Percentiles rank a stretch among this genome's conserved stretches.
phyloP scores from a whole-genome alignment of 2,797 vertebrate genomes.

The Sebastes trivittatus region DNA sequence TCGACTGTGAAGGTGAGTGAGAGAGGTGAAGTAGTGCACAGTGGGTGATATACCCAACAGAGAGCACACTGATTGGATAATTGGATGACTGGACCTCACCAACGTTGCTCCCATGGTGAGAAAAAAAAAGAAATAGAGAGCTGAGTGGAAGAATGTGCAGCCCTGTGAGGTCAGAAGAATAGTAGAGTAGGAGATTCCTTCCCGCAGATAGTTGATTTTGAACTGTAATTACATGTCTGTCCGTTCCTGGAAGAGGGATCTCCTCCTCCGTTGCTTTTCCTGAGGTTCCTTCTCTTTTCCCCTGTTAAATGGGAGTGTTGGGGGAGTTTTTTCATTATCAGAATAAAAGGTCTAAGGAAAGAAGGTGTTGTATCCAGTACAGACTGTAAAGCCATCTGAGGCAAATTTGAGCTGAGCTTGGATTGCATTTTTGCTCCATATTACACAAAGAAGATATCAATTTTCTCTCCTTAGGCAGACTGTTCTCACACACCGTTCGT shows the following conservation, averaged over 20 bases:
- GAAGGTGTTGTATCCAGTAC: neutral
- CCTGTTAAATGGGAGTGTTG: neutral
- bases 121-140: constrained; percentile 17
- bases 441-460: neutral
- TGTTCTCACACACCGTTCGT: too few relatives aligned
- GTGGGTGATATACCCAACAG: constrained; percentile 51
- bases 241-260: neutral
- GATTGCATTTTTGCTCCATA: neutral
- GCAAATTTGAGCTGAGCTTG: neutral
- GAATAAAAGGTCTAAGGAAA: neutral
- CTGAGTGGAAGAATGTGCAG: neutral
- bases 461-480: neutral
- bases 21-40: constrained; percentile 45
- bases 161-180: constrained; percentile 8
- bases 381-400: neutral
- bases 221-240: neutral
- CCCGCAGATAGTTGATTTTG: constrained; percentile 2
- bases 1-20: constrained; percentile 68
- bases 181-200: neutral
- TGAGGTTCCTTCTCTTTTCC: neutral
- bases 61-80: constrained; percentile 64
- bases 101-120: constrained; percentile 2
- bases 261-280: neutral
- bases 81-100: constrained; percentile 55
- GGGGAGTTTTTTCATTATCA: neutral